Evolutionary conservation across 2,797 vertebrate species (phyloP).

Genomic region (Acestrorhynchus altus): DNA sequence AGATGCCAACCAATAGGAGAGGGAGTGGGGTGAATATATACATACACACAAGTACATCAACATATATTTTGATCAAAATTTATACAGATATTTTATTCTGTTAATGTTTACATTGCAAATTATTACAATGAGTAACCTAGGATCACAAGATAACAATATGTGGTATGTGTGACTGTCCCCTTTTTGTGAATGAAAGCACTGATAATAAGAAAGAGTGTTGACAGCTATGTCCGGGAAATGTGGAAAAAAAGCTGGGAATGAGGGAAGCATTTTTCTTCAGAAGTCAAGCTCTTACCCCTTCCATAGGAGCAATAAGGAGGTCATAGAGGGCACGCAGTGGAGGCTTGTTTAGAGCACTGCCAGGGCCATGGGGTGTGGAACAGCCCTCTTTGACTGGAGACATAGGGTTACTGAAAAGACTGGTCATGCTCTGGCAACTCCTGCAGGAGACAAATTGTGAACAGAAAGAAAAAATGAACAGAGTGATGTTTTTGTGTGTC

Average conservation of each 20-base stretch:
- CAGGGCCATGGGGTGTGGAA: conserved; percentile 77
- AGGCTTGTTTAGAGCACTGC: conserved; percentile 77
- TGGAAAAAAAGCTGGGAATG: not conserved
- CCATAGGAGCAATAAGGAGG: conserved; percentile 92
- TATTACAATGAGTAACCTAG: too few species aligned
- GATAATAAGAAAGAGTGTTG: not conserved
- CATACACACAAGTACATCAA: too few species aligned
- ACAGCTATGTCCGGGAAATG: not conserved
- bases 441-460: conserved; percentile 70
- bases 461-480: not conserved
- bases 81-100: too few species aligned
- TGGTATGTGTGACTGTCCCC: too few species aligned
- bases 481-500: not conserved
- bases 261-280: not conserved
- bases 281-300: conserved; percentile 82
- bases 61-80: too few species aligned
- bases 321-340: conserved; percentile 92
- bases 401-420: conserved; percentile 81
- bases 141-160: too few species aligned
- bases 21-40: too few species aligned
- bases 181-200: too few species aligned
- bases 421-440: conserved; percentile 92
- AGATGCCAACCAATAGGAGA: too few species aligned
- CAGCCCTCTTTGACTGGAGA: conserved; percentile 84
- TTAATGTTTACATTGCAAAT: too few species aligned